phyloP scores from a whole-genome alignment of 2,797 vertebrate genomes.

The Eospalax fontanierii region DNA sequence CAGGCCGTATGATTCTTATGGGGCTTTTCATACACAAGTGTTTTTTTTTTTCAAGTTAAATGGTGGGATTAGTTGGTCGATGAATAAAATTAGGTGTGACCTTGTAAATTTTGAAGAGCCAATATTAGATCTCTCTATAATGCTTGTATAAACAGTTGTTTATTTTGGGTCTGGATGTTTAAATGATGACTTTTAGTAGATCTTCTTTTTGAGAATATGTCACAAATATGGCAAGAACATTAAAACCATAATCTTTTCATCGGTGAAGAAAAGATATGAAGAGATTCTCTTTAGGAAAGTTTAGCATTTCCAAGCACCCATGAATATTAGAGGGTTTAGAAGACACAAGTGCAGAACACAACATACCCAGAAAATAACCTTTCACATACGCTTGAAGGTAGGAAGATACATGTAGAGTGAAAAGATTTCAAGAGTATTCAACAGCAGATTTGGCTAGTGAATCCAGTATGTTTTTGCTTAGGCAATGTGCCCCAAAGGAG shows the following conservation, averaged over 20 bases:
- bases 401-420: neutral
- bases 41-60: neutral
- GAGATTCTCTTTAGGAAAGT: neutral
- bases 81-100: neutral
- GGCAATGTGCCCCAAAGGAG: neutral
- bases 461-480: neutral
- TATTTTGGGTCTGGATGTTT: neutral
- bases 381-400: neutral
- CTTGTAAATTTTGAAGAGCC: neutral
- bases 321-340: neutral
- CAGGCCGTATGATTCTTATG: neutral
- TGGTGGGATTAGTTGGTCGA: neutral
- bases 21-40: neutral
- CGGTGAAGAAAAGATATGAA: neutral
- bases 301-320: neutral
- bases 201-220: neutral
- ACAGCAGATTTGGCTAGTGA: neutral
- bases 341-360: neutral
- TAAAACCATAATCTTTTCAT: neutral
- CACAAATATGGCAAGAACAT: neutral
- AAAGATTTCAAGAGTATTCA: neutral
- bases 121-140: rapidly evolving
- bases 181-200: too few relatives aligned
- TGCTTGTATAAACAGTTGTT: neutral
- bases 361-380: neutral